phyloP scores from a whole-genome alignment of 2,888 invertebrate species.

The Eupithecia dodoneata region DNA sequence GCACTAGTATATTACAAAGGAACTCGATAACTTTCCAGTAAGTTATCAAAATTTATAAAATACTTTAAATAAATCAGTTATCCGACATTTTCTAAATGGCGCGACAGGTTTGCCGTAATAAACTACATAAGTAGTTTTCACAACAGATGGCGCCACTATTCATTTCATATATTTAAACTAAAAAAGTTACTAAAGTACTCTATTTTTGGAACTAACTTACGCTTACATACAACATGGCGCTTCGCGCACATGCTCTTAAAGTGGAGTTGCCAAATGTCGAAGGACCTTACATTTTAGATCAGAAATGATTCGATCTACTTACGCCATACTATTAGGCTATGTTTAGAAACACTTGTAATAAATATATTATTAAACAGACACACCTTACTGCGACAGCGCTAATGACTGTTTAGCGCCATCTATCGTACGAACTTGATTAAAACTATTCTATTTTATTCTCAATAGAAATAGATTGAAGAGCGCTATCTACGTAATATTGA shows the following conservation, averaged over 20 bases:
- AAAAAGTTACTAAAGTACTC: too few relatives aligned
- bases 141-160: neutral
- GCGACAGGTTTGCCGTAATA: neutral
- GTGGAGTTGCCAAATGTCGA: neutral
- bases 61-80: neutral
- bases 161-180: too few relatives aligned
- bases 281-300: neutral
- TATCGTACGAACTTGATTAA: neutral
- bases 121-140: neutral
- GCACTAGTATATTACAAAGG: conserved; percentile 1
- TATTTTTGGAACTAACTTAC: neutral
- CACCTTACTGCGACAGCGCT: neutral
- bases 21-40: neutral
- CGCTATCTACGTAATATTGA: neutral
- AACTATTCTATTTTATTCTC: neutral
- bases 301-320: neutral
- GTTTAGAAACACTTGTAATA: neutral
- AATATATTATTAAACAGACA: neutral
- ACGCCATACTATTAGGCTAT: neutral
- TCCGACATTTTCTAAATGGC: neutral
- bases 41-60: neutral
- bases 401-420: neutral
- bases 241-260: neutral
- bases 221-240: neutral
- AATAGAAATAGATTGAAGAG: neutral